Percentiles rank a stretch among this genome's conserved stretches.
phyloP scores from a whole-genome alignment of 2,113 vertebrate species.

The Thunnus maccoyii region DNA sequence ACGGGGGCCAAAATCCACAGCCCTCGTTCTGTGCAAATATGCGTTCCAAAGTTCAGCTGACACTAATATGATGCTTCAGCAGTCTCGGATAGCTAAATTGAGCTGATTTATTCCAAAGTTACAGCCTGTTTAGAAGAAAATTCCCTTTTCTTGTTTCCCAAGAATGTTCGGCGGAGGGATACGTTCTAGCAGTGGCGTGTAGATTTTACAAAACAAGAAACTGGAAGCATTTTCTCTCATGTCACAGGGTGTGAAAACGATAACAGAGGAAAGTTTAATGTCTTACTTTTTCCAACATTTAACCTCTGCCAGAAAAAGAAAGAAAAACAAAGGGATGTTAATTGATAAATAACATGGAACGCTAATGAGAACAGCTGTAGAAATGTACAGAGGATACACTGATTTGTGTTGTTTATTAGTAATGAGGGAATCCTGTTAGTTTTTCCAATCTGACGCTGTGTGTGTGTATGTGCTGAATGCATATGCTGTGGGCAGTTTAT shows the following conservation, averaged over 20 bases:
- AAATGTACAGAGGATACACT: background rate
- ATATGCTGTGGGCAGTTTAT: conserved; percentile 59
- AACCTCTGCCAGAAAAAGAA: conserved; percentile 12
- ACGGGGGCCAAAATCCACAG: no score
- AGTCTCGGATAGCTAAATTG: no score
- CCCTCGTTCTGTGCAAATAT: background rate
- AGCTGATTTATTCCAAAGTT: no score
- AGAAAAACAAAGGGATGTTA: conserved; percentile 16
- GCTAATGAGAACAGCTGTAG: conserved; percentile 17
- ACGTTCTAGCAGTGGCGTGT: no score
- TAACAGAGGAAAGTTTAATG: conserved; percentile 21
- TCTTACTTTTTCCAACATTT: background rate
- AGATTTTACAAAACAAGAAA: background rate
- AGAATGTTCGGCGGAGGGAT: no score
- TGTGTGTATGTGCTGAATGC: conserved; percentile 11
- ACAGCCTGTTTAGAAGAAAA: no score
- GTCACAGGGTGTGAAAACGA: background rate
- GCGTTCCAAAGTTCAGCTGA: no score
- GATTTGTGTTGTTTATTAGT: conserved; percentile 36
- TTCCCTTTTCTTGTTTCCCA: no score
- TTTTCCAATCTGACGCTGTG: conserved; percentile 27
- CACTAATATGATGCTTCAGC: no score
- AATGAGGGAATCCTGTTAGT: conserved; percentile 52
- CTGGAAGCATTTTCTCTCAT: background rate
- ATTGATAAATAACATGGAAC: background rate